phyloP scores from a whole-genome alignment of 2,113 vertebrate genomes.

The Pholis gunnellus region DNA sequence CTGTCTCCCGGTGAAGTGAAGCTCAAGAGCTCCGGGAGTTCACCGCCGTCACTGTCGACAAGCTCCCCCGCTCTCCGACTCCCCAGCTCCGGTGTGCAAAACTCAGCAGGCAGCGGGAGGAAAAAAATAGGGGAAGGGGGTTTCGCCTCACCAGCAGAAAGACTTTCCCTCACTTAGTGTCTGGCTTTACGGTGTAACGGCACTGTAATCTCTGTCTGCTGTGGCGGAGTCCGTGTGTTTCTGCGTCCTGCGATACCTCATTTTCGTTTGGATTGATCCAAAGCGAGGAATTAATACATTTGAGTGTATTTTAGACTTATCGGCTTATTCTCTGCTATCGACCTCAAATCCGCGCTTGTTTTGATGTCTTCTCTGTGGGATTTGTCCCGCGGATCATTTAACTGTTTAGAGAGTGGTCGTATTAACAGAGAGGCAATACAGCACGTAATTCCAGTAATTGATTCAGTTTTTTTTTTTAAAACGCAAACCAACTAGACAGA shows the following conservation, averaged over 20 bases:
- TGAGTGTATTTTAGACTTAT: constrained; percentile 72
- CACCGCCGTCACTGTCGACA: constrained; percentile 28
- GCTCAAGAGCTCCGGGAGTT: constrained; percentile 42
- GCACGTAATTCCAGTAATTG: constrained; percentile 58
- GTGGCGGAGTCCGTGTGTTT: constrained; percentile 36
- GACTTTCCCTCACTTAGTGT: constrained; percentile 27
- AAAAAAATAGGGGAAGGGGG: neutral
- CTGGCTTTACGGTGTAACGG: constrained; percentile 22
- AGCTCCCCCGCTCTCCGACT: constrained; percentile 27
- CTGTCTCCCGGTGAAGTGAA: neutral
- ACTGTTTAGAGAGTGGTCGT: constrained; percentile 44
- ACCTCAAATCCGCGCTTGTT: constrained; percentile 71
- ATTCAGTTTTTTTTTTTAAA: constrained; percentile 13
- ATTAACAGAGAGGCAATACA: constrained; percentile 55
- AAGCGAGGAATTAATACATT: constrained; percentile 69
- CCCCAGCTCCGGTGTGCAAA: constrained; percentile 37
- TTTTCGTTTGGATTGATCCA: constrained; percentile 65
- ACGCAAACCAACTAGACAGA: constrained; percentile 30
- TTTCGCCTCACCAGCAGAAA: too few relatives aligned
- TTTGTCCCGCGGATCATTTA: constrained; percentile 69
- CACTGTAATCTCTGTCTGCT: constrained; percentile 27
- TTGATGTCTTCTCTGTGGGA: constrained; percentile 65
- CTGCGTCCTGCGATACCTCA: constrained; percentile 56
- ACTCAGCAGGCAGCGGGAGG: constrained; percentile 36
- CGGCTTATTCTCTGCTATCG: constrained; percentile 66